Evolutionary conservation across 2,113 vertebrate genomes (phyloP).

Genomic region (Pterocles orientalis): DNA sequence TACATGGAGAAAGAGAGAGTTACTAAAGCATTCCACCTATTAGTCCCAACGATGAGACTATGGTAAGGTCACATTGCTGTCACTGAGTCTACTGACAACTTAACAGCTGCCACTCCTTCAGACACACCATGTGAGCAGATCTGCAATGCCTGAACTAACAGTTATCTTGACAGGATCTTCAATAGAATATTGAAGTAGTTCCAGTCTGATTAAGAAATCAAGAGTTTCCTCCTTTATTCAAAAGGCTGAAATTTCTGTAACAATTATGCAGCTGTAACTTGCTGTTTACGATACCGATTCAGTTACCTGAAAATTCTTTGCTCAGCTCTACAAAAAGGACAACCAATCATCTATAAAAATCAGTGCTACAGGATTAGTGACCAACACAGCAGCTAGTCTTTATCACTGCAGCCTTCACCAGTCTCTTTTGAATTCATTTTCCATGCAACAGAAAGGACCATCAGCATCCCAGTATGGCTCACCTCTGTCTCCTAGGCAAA

Average conservation of each 20-base stretch:
- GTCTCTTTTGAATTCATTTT: background rate
- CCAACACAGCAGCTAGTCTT: background rate
- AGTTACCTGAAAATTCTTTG: background rate
- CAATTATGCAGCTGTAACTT: background rate
- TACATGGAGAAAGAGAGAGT: constrained; percentile 40
- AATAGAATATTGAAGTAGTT: background rate
- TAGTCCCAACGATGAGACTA: background rate
- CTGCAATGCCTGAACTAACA: background rate
- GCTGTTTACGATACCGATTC: background rate
- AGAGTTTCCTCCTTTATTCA: background rate
- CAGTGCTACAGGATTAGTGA: background rate
- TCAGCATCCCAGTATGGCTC: background rate
- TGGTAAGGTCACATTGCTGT: background rate
- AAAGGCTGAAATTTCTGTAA: background rate
- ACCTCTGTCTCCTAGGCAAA: background rate
- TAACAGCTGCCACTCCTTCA: background rate
- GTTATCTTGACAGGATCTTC: background rate
- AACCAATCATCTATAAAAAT: background rate
- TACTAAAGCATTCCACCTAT: background rate
- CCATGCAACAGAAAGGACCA: background rate
- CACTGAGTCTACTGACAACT: background rate
- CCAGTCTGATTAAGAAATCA: background rate
- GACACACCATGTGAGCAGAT: background rate
- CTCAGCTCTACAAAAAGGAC: background rate
- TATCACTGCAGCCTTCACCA: background rate